phyloP scores from a whole-genome alignment of 2,113 vertebrate species.

The Poeciliopsis occidentalis region DNA sequence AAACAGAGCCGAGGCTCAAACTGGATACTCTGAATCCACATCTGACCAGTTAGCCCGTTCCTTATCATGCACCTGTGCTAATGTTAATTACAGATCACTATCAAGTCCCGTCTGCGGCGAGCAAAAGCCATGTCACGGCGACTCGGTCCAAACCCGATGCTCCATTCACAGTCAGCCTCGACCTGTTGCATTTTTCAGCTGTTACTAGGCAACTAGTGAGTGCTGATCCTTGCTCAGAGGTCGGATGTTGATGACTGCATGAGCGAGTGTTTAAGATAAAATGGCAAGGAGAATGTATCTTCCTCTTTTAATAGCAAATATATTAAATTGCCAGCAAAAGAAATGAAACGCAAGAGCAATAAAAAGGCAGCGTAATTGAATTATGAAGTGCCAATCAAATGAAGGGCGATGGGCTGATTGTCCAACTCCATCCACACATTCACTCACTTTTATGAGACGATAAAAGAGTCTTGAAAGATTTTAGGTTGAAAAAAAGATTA shows the following conservation, averaged over 20 bases:
- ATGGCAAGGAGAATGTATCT: too few species aligned
- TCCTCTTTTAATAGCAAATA: too few species aligned
- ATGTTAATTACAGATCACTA: conserved; percentile 7
- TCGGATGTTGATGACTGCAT: conserved; percentile 5
- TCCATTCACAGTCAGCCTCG: conserved; percentile 9
- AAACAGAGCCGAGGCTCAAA: neutral
- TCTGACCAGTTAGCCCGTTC: neutral
- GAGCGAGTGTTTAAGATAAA: neutral
- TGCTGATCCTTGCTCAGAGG: conserved; percentile 14
- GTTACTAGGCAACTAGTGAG: conserved; percentile 60
- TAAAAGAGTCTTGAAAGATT: too few species aligned
- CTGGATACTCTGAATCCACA: neutral
- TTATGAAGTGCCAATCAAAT: too few species aligned
- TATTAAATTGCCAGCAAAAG: too few species aligned
- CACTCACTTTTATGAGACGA: too few species aligned
- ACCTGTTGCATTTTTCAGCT: conserved; percentile 52
- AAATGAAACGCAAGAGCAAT: too few species aligned
- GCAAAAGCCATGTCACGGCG: neutral
- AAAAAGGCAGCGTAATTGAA: too few species aligned
- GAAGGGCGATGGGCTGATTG: too few species aligned
- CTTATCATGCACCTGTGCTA: neutral
- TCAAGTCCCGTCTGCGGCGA: neutral
- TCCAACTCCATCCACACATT: too few species aligned
- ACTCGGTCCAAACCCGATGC: neutral
- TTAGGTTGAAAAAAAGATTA: too few species aligned